These are phyloP conservation scores for Neodiprion fabricii DNA, from an alignment of 1,140 invertebrate genomes.

Conservation along the genomic window DNA sequence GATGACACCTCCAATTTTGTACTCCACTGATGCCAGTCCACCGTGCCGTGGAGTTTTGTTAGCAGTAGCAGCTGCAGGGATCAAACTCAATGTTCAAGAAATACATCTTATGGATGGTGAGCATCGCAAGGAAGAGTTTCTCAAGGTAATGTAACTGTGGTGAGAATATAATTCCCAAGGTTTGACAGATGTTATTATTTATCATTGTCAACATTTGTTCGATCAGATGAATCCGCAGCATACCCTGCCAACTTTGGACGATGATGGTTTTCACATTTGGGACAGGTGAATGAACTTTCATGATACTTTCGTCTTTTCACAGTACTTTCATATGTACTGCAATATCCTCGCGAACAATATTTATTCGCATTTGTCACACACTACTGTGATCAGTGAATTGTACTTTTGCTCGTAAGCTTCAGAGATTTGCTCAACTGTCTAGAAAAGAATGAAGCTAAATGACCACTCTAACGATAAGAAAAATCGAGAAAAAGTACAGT, in stretches of 20 bases:
- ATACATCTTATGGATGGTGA: conserved; percentile 72
- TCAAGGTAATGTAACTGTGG: conserved; percentile 66
- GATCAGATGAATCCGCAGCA: conserved; percentile 73
- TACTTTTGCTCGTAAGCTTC: no score
- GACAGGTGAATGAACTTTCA: conserved; percentile 62
- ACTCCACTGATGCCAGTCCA: background rate
- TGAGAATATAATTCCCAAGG: background rate
- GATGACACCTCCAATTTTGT: background rate
- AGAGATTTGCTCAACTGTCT: no score
- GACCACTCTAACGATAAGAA: no score
- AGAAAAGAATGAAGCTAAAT: no score
- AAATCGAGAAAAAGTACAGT: no score
- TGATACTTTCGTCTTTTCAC: no score
- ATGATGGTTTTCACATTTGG: conserved; percentile 71
- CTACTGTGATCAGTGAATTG: no score
- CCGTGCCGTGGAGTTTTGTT: conserved; percentile 71
- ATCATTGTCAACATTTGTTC: conserved; percentile 27
- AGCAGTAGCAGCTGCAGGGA: conserved; percentile 69
- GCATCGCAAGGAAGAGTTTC: conserved; percentile 72
- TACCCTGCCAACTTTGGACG: conserved; percentile 71
- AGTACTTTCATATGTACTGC: no score
- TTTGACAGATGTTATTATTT: background rate
- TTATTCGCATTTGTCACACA: no score
- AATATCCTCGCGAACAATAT: no score
- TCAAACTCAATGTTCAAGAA: conserved; percentile 72